phyloP scores from a whole-genome alignment of 2,113 vertebrate species.

The Chrysemys picta region DNA sequence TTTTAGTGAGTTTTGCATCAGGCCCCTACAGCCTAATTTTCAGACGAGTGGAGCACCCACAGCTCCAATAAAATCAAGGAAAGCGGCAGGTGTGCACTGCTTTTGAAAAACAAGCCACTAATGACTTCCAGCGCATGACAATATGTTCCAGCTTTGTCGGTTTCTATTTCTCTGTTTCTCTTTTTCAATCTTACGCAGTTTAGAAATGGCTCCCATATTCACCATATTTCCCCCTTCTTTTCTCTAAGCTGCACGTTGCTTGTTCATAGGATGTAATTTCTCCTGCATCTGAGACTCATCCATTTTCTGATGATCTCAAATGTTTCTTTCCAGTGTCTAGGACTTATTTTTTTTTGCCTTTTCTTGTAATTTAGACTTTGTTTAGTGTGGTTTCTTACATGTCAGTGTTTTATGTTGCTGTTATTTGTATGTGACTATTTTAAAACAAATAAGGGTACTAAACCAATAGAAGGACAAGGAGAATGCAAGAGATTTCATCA shows the following conservation, averaged over 20 bases:
- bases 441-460: neutral
- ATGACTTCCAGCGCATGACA: constrained; percentile 16
- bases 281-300: neutral
- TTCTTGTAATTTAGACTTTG: constrained; percentile 24
- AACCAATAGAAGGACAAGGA: neutral
- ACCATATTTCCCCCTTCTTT: neutral
- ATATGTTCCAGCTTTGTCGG: neutral
- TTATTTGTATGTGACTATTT: neutral
- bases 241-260: constrained; percentile 9
- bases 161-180: constrained; percentile 38
- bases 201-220: constrained; percentile 29
- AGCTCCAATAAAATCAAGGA: constrained; percentile 40
- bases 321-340: constrained; percentile 23
- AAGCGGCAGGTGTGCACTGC: neutral
- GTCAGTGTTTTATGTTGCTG: neutral
- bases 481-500: neutral
- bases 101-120: constrained; percentile 22
- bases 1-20: neutral
- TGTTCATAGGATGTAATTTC: constrained; percentile 41
- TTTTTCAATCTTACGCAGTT: constrained; percentile 1
- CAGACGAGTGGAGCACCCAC: neutral
- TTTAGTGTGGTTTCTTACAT: constrained; percentile 19
- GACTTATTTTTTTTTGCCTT: constrained; percentile 36
- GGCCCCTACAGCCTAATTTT: neutral
- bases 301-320: constrained; percentile 19